These are phyloP conservation scores for Origma solitaria DNA, from an alignment of 2,113 vertebrate genomes.

Conservation along the genomic window DNA sequence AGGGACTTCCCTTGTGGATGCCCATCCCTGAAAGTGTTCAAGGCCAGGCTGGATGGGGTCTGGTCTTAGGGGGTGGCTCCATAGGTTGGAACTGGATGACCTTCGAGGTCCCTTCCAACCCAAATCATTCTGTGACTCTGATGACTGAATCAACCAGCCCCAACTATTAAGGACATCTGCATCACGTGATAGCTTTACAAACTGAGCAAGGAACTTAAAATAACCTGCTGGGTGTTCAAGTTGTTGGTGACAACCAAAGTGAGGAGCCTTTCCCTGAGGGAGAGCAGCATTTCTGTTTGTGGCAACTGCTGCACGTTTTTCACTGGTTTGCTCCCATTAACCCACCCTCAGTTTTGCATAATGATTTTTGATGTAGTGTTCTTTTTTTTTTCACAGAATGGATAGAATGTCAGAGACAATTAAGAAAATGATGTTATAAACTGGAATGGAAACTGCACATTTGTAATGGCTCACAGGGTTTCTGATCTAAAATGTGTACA, in stretches of 20 bases:
- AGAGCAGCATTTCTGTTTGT: not conserved
- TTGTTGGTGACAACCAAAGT: not conserved
- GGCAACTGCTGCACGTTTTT: not conserved
- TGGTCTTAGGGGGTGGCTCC: too few species aligned
- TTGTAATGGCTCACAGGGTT: not conserved
- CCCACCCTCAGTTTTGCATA: not conserved
- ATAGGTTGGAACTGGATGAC: not conserved
- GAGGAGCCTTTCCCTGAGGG: not conserved
- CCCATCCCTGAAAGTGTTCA: not conserved
- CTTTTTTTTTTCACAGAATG: not conserved
- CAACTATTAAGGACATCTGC: fast-evolving
- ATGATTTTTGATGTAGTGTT: not conserved
- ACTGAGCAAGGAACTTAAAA: not conserved
- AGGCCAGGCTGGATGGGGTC: not conserved
- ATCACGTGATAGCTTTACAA: not conserved
- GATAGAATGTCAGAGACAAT: not conserved
- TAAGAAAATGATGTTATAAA: not conserved
- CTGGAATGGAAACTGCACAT: not conserved
- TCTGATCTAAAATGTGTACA: not conserved
- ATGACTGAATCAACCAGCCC: not conserved
- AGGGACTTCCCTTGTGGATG: not conserved
- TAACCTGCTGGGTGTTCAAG: not conserved
- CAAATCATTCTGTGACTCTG: not conserved
- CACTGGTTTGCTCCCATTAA: not conserved
- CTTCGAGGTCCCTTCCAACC: not conserved